Evolutionary conservation across 2,888 invertebrate genomes (phyloP), one percentile per base, ranked within the genome.

Genomic region (Tenthredo livida): DNA sequence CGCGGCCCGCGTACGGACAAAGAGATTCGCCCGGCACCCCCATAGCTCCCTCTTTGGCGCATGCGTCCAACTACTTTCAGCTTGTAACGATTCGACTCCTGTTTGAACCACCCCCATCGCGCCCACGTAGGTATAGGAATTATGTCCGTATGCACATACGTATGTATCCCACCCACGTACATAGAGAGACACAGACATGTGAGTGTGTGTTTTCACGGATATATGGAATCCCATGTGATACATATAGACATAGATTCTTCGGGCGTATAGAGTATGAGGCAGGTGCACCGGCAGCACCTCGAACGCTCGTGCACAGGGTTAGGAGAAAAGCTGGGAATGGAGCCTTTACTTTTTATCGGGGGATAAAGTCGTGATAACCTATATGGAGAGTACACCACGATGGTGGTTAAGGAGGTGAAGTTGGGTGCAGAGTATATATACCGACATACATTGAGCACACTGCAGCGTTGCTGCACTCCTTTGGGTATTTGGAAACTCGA

Each of bases 361-460:
- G 90, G 90, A 92, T 92, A 92, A 92, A 91, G 90, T 91, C 89
- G 90, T 91, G 93, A 92, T 93, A 93, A 92, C 91, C 91, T 90
- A 89, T 90, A 91, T 91, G 92, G 88, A 83, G 88, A 89, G 88
- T 89, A 88, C 86, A 85, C 87, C 87, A 87, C 86, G 89, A 86
- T 12, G 40, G 43, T 33, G 82, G 50, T 80, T 80, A 61, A 61
- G 61, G 40, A 80, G 58, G 37, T 43, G 29, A 67, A 67, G 67
- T 67, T 67, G 67, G 67, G 21, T 67, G 67, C 67, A 67, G 29
- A 67, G 67, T 67, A 67, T 67, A 25, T 50, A 50, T 50, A 54
- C 54, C n/a, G 17, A 54, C n/a, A 54, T 54, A 54, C 54, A 54
- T 54, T 54, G n/a, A n/a, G 54, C n/a, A 54, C 54, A 54, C 54